A percentile compares a stretch with the other conserved stretches of the same genome.
phyloP scores from a whole-genome alignment of 2,113 vertebrate species.

The Zosterops pallidus region DNA sequence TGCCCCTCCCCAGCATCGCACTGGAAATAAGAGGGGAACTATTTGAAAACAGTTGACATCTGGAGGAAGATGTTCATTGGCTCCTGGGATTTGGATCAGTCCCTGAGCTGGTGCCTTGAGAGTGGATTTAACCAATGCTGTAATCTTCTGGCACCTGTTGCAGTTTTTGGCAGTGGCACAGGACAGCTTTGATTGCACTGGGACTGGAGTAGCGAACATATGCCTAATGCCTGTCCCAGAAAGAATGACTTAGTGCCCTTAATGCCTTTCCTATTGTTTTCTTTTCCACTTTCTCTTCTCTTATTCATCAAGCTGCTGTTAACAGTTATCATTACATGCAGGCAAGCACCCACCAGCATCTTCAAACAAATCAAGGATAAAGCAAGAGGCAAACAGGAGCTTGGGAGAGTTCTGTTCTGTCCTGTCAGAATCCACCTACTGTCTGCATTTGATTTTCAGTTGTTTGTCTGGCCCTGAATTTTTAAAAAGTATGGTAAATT shows the following conservation, averaged over 20 bases:
- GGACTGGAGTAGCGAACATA: neutral
- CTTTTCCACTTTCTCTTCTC: neutral
- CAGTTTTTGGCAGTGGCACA: constrained; percentile 45
- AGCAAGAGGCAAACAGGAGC: neutral
- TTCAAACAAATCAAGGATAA: neutral
- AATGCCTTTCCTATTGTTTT: neutral
- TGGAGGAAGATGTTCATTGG: constrained; percentile 12
- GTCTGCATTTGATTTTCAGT: neutral
- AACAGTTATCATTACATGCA: neutral
- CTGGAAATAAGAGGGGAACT: neutral
- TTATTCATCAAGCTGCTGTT: neutral
- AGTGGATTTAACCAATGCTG: constrained; percentile 27
- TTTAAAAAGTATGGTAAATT: neutral
- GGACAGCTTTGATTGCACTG: constrained; percentile 28
- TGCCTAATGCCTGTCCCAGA: constrained; percentile 7
- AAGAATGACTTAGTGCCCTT: neutral
- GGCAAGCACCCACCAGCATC: neutral
- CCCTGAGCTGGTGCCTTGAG: constrained; percentile 2
- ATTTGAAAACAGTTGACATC: neutral
- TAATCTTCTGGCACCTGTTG: constrained; percentile 55
- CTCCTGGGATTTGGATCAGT: constrained; percentile 10
- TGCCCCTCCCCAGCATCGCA: neutral
- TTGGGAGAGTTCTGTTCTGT: neutral
- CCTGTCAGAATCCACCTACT: neutral
- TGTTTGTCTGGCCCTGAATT: neutral